These are phyloP conservation scores for Epinephelus awoara DNA, from an alignment of 2,797 vertebrate genomes.

Conservation along the genomic window DNA sequence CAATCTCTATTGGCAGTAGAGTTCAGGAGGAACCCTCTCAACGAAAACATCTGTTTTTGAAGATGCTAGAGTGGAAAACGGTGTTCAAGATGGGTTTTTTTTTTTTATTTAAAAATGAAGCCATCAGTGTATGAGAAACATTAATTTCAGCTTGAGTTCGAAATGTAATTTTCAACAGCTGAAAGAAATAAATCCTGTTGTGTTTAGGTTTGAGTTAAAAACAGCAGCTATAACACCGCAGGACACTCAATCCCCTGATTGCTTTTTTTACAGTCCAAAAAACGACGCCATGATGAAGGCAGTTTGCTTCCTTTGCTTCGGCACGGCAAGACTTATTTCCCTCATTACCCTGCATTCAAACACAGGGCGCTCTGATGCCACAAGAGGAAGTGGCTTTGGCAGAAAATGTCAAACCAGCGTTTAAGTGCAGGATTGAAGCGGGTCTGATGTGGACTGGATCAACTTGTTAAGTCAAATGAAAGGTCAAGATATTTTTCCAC, in stretches of 20 bases:
- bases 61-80: constrained; percentile 1
- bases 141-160: constrained; percentile 35
- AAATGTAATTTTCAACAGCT: constrained; percentile 35
- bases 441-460: constrained; percentile 78
- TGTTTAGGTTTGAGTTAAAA: constrained; percentile 52
- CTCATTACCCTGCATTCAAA: constrained; percentile 75
- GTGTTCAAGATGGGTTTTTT: constrained; percentile 15
- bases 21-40: constrained; percentile 52
- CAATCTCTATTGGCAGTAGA: constrained; percentile 55
- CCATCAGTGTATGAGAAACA: constrained; percentile 20
- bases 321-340: constrained; percentile 70
- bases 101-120: constrained; percentile 1
- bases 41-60: constrained; percentile 52
- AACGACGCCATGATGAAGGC: constrained; percentile 67
- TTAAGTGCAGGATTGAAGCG: constrained; percentile 75
- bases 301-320: constrained; percentile 66
- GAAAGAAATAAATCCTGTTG: constrained; percentile 40
- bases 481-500: constrained; percentile 81
- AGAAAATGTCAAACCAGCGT: constrained; percentile 75
- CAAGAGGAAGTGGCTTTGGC: constrained; percentile 83
- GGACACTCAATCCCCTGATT: constrained; percentile 60
- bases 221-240: constrained; percentile 51
- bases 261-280: constrained; percentile 67
- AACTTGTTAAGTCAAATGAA: constrained; percentile 84
- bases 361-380: constrained; percentile 70